Evolutionary conservation across 2,888 invertebrate species (phyloP).

Genomic region (Parascotia fuliginaria): DNA sequence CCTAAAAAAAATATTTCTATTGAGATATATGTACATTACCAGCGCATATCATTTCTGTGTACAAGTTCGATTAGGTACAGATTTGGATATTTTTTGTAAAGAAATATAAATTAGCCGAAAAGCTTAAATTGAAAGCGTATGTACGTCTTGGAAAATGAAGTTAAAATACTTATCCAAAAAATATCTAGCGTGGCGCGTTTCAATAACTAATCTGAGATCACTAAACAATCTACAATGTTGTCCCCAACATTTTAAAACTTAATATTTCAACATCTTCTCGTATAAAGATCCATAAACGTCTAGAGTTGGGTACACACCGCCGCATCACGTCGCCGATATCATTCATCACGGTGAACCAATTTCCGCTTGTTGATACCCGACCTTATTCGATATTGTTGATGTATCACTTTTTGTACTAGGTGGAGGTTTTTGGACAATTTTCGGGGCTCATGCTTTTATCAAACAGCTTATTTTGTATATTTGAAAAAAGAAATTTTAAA

Average conservation of each 20-base stretch:
- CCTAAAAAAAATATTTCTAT: too few species aligned
- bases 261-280: neutral
- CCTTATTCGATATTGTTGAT: conserved; percentile 39
- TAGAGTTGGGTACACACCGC: conserved; percentile 18
- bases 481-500: too few species aligned
- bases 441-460: too few species aligned
- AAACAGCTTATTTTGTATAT: too few species aligned
- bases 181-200: neutral
- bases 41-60: too few species aligned
- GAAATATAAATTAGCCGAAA: too few species aligned
- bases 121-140: too few species aligned
- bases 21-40: too few species aligned
- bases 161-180: neutral
- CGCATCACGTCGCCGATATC: conserved; percentile 42
- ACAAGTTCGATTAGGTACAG: too few species aligned
- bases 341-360: conserved; percentile 47
- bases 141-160: neutral
- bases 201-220: neutral
- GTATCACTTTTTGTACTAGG: conserved; percentile 33
- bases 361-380: conserved; percentile 45
- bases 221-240: neutral
- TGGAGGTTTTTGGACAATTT: neutral
- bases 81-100: too few species aligned
- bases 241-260: neutral
- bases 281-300: conserved; percentile 5